Base-by-base conservation (phyloP, 2,888 invertebrate genomes). In the Cheilosia variabilis region DNA sequence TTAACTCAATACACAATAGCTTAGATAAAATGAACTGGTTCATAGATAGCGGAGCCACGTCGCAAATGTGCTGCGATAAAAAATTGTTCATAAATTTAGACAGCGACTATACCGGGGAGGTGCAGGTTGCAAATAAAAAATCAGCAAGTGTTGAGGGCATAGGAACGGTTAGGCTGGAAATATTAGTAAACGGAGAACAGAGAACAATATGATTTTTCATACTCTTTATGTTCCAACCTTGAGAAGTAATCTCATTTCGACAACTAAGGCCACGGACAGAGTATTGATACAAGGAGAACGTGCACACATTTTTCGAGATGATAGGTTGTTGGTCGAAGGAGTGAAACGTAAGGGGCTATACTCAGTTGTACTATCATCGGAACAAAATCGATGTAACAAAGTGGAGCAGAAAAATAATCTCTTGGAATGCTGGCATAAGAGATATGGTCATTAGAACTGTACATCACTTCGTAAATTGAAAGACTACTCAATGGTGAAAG, bases 391-490 rank as follows among this genome's bases (percentile, higher is more conserved):
- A 31, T 71, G 60, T 37, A 24, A 62, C 37, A 60, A 31, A 47
- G 57, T 34, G 15, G 58, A 31, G 15, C 24, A 57, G 19, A 27
- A 66, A 52, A 34, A 41, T 19, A 52, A 55, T 45, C 50, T 43
- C 15, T 62, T 66, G 41, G 80, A 60, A 55, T 27, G 45, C 17
- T 72, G 83, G 77, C 83, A 84, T 53, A 73, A 43, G 24, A 55
- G 71, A 24, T 77, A 58, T 55, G 71, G 83, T 15, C 77, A 78
- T 57, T 34, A 9, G 9, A 34, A 34, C 31, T 34, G 31, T 34
- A 0, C 31, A 34, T 34, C 31, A 34, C 31, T 55, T 45, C 37
- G 58, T 6, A 34, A 76, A 53, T 17, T 81, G 19, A 47, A 57
- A 62, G 43, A 47, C 4, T 45, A 66, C 22, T 34, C 53, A 37